Evolutionary conservation across 2,888 invertebrate genomes (phyloP).

Genomic region (Apamea crenata): DNA sequence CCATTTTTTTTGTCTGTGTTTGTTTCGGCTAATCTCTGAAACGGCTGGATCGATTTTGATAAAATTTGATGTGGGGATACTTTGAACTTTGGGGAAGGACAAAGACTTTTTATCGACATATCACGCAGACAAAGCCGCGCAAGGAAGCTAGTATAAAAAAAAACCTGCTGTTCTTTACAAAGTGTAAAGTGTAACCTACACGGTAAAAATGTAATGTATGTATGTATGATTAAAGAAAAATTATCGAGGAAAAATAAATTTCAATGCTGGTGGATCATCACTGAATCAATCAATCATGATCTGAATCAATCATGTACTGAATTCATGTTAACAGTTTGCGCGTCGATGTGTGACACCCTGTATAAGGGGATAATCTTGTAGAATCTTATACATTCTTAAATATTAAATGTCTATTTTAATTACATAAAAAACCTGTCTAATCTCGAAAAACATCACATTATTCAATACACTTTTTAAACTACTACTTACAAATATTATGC

Average conservation of each 20-base stretch:
- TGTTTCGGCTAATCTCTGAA: not conserved
- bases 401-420: not conserved
- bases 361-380: not conserved
- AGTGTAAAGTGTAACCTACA: not conserved
- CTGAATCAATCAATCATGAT: too few relatives aligned
- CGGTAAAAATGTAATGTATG: too few relatives aligned
- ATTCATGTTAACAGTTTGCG: not conserved
- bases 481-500: constrained; percentile 25
- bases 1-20: not conserved
- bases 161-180: not conserved
- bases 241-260: not conserved
- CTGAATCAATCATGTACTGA: too few relatives aligned
- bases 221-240: not conserved
- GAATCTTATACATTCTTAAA: not conserved
- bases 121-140: too few relatives aligned
- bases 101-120: too few relatives aligned
- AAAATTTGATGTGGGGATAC: not conserved
- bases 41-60: not conserved
- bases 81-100: not conserved
- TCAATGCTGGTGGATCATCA: too few relatives aligned
- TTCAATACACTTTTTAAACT: constrained; percentile 1
- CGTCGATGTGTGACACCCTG: not conserved
- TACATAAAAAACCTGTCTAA: not conserved
- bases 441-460: not conserved
- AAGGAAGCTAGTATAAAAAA: too few relatives aligned